Conservation (phyloP, 2,888 invertebrate species). For the Papilio demoleus region DNA sequence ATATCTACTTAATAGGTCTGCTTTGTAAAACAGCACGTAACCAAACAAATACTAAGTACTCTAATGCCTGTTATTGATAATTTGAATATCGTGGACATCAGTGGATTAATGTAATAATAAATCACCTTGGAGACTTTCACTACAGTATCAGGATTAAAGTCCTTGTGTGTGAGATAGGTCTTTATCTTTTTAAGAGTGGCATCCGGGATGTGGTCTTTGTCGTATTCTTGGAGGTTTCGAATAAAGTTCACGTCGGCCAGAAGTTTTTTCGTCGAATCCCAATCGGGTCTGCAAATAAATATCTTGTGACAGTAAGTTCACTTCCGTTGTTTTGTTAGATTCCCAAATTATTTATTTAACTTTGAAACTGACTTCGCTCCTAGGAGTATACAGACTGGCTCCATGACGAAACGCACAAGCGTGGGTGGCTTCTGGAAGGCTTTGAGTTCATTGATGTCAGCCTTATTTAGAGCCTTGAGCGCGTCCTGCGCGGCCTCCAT, state of each 20-base stretch:
- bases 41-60: not conserved
- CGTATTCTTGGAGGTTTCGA: constrained; percentile 91
- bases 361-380: constrained; percentile 90
- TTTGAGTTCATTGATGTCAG: constrained; percentile 94
- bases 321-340: not conserved
- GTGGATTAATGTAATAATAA: not conserved
- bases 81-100: not conserved
- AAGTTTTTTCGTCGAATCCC: constrained; percentile 92
- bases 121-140: constrained; percentile 86
- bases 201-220: constrained; percentile 94
- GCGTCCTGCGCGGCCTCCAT: constrained; percentile 93
- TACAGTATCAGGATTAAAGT: constrained; percentile 92
- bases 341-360: too few relatives aligned
- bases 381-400: constrained; percentile 93
- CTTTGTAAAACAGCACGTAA: too few relatives aligned
- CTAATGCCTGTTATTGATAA: not conserved
- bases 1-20: too few relatives aligned
- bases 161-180: constrained; percentile 91
- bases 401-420: constrained; percentile 95
- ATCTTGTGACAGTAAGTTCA: not conserved
- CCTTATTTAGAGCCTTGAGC: constrained; percentile 92
- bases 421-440: constrained; percentile 95
- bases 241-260: constrained; percentile 93
- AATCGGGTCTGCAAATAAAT: constrained; percentile 87
- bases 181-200: constrained; percentile 90